Conservation (phyloP, 1,140 invertebrate genomes). For the Hylyphantes graminicola region DNA sequence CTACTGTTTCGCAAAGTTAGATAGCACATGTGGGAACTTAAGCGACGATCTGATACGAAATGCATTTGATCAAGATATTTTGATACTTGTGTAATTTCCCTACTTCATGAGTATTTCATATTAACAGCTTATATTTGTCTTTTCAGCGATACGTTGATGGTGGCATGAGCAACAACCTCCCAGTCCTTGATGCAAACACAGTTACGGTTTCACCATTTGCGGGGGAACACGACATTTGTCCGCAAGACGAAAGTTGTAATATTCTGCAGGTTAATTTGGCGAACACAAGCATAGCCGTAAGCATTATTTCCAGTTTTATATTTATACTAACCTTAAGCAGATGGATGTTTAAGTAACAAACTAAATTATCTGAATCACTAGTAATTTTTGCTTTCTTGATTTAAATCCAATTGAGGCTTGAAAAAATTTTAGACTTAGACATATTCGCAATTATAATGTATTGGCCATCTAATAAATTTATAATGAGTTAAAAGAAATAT, state of each 20-base stretch:
- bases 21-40: too few species aligned
- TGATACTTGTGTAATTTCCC: background rate
- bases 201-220: constrained; percentile 98
- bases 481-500: background rate
- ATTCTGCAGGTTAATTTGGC: constrained; percentile 83
- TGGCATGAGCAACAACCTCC: constrained; percentile 95
- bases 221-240: constrained; percentile 98
- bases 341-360: background rate
- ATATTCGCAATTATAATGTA: background rate
- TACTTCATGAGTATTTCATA: constrained; percentile 30
- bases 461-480: background rate
- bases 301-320: constrained; percentile 41
- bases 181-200: constrained; percentile 92
- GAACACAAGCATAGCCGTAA: constrained; percentile 91
- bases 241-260: constrained; percentile 77
- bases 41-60: too few species aligned
- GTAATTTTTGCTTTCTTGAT: too few species aligned
- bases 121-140: constrained; percentile 63
- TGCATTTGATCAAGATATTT: too few species aligned
- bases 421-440: too few species aligned
- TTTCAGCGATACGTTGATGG: constrained; percentile 91
- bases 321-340: background rate
- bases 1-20: too few species aligned
- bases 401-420: too few species aligned
- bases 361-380: background rate